Percentiles rank a stretch among this genome's conserved stretches.
phyloP scores from a whole-genome alignment of 2,888 invertebrate genomes.

The Pediacus dermestoides region DNA sequence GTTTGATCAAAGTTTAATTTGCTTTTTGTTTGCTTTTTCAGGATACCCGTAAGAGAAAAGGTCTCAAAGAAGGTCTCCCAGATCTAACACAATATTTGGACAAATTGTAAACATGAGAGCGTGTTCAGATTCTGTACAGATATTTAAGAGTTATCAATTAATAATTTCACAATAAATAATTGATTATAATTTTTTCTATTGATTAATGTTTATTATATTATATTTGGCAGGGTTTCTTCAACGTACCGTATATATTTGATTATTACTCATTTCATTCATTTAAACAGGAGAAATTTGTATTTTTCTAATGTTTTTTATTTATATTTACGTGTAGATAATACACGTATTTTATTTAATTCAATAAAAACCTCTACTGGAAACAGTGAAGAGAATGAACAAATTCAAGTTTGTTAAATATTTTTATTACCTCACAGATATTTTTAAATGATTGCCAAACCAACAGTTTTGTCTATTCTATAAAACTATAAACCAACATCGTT shows the following conservation, averaged over 20 bases:
- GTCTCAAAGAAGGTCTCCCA: constrained; percentile 96
- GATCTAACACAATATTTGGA: constrained; percentile 93
- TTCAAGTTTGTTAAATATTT: too few species aligned
- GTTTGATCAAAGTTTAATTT: too few species aligned
- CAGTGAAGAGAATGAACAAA: too few species aligned
- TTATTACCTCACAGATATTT: too few species aligned
- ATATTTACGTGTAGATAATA: too few species aligned
- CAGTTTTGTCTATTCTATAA: too few species aligned
- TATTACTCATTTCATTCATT: background rate
- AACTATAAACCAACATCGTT: too few species aligned
- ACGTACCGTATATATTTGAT: background rate
- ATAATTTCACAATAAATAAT: constrained; percentile 26
- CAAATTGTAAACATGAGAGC: constrained; percentile 79
- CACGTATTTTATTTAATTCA: too few species aligned
- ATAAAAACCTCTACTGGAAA: too few species aligned
- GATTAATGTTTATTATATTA: constrained; percentile 14
- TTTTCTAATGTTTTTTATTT: constrained; percentile 22
- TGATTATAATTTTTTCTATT: constrained; percentile 17
- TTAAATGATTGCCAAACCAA: too few species aligned
- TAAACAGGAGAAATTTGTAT: constrained; percentile 4
- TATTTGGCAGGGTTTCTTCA: constrained; percentile 24
- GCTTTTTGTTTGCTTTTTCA: constrained; percentile 47
- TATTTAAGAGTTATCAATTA: constrained; percentile 40
- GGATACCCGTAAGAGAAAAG: constrained; percentile 98
- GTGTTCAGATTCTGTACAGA: constrained; percentile 47